These are phyloP conservation scores for Vespertilio murinus DNA, from an alignment of 2,797 vertebrate species.

Conservation along the genomic window DNA sequence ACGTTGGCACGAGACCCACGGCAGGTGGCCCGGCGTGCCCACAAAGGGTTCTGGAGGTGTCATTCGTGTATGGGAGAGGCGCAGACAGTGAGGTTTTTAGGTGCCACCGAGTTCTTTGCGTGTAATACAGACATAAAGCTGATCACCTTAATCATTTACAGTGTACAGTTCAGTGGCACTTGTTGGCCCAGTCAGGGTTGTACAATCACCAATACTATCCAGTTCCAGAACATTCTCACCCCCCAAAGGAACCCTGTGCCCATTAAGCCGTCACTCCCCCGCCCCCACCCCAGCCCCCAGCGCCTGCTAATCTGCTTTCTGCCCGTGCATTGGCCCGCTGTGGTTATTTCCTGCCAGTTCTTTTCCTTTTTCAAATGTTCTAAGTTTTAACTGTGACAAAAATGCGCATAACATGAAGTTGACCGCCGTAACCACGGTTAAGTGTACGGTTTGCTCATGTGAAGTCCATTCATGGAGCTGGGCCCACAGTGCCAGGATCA, in stretches of 20 bases:
- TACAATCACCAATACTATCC: accelerated
- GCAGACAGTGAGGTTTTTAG: neutral
- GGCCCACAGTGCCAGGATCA: accelerated
- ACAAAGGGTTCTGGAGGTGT: accelerated
- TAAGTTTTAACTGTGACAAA: neutral
- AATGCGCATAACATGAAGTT: too few relatives aligned
- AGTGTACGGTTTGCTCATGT: accelerated
- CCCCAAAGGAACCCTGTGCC: neutral
- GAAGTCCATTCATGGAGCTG: accelerated
- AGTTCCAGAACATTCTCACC: neutral
- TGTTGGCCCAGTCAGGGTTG: accelerated
- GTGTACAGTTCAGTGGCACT: neutral
- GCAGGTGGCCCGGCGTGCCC: accelerated
- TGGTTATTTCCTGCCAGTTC: neutral
- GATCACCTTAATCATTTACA: neutral
- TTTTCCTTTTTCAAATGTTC: neutral
- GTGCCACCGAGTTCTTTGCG: neutral
- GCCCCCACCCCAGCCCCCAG: too few relatives aligned
- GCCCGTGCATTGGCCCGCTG: neutral
- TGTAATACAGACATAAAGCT: neutral
- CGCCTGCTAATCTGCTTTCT: neutral
- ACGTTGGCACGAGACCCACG: accelerated
- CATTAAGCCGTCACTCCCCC: accelerated
- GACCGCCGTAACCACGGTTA: accelerated
- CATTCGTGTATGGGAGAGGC: accelerated